Base-by-base conservation (phyloP, 2,797 vertebrate genomes). In the Rhinatrema bivittatum region DNA sequence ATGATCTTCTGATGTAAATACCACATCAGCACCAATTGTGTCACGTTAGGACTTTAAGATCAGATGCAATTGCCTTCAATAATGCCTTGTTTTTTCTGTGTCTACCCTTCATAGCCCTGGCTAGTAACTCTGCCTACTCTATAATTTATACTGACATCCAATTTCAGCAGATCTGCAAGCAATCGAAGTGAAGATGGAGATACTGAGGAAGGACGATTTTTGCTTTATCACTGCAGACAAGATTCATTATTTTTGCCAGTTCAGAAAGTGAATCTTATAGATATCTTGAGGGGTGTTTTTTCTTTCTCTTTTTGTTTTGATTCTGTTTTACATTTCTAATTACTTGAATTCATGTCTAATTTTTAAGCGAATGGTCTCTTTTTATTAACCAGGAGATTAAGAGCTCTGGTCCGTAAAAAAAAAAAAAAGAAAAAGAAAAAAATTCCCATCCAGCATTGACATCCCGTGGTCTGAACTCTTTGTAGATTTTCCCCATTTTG, bases 81-180 rank as follows among this genome's bases (percentile, higher is more conserved):
- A 78, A 72, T 73, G 85, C 76, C 82, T 83, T 82, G 80, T 85
- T 78, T 82, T n/a, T 84, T 76, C 68, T 72, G 68, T 69, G 74
- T 79, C 73, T 74, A 74, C 72, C 63, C 61, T 74, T 76, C 76
- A 81, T 76, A 79, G 78, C 46, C 36, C 73, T 65, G 60, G 71
- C 70, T 74, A 65, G 74, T 65, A 75, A 71, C 80, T 79, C 62
- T 42, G 82, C 71, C 74, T 79, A 56, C 48, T 60, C 77, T 71
- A 73, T 94, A 88, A 93, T 94, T 87, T 85, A 79, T 86, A 81
- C 72, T 93, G 91, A 94, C 90, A 93, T 84, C 82, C 91, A 80
- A 91, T 87, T 88, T 86, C 82, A 67, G 82, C 44, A 55, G 72
- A 78, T 79, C 76, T 89, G 82, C 87, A 84, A 75, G 70, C 78